Conservation (phyloP, 2,888 invertebrate genomes). For the Coleophora flavipennella region DNA sequence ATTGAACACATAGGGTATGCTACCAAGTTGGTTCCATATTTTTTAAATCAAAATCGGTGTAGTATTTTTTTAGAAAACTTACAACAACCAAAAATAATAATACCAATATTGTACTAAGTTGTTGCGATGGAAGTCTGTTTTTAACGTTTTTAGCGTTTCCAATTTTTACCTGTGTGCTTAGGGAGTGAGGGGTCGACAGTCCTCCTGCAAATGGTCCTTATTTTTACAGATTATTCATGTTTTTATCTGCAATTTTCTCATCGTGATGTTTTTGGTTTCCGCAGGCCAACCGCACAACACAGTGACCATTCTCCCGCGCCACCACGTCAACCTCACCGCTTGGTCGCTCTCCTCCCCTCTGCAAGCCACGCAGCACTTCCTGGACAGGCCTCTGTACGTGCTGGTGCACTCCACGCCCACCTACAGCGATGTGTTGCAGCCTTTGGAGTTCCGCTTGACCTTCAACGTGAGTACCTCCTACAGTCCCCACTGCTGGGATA, state of each 20-base stretch:
- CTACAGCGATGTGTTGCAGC: constrained; percentile 18
- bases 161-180: too few species aligned
- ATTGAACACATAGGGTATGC: too few species aligned
- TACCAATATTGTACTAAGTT: too few species aligned
- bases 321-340: constrained; percentile 18
- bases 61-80: too few species aligned
- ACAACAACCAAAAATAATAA: too few species aligned
- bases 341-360: constrained; percentile 35
- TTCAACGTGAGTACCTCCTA: constrained; percentile 38
- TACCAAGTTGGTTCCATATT: too few species aligned
- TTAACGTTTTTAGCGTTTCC: too few species aligned
- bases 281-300: constrained; percentile 47
- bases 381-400: constrained; percentile 36
- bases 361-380: constrained; percentile 8
- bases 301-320: constrained; percentile 36
- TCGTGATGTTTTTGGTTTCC: neutral
- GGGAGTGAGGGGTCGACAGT: too few species aligned
- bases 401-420: constrained; percentile 37
- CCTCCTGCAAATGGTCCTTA: neutral
- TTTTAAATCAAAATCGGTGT: too few species aligned
- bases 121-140: too few species aligned
- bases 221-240: neutral
- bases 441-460: constrained; percentile 25
- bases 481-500: too few species aligned
- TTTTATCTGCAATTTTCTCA: neutral